Percentiles rank a stretch among this genome's conserved stretches.
Evolutionary conservation across 2,888 invertebrate species (phyloP).

Genomic region (Trilocha varians): DNA sequence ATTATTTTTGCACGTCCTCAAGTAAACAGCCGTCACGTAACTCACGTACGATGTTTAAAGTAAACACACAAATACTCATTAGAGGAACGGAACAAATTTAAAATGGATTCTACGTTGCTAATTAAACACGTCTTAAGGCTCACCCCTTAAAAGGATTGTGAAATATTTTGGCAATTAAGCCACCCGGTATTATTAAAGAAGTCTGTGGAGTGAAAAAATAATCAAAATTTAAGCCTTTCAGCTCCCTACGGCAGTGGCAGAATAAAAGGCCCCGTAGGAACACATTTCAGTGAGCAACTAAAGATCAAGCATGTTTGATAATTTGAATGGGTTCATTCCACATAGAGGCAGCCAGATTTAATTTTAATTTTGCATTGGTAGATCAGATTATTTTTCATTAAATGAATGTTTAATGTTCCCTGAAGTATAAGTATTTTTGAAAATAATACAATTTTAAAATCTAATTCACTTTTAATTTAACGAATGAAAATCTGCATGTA

Average conservation of each 20-base stretch:
- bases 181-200: constrained; percentile 50
- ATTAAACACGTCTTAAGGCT: constrained; percentile 50
- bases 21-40: too few species aligned
- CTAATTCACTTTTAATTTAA: too few species aligned
- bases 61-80: not conserved
- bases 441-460: too few species aligned
- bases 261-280: constrained; percentile 46
- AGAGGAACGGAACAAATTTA: constrained; percentile 15
- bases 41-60: not conserved
- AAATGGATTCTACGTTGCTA: constrained; percentile 36
- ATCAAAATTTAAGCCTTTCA: constrained; percentile 64
- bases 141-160: constrained; percentile 42
- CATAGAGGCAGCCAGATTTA: constrained; percentile 32
- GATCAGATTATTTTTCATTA: too few species aligned
- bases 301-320: constrained; percentile 61
- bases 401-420: too few species aligned
- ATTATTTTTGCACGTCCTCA: too few species aligned
- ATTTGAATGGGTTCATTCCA: constrained; percentile 55
- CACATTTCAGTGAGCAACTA: constrained; percentile 63
- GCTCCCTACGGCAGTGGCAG: constrained; percentile 42
- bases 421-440: too few species aligned
- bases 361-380: constrained; percentile 30
- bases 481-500: too few species aligned
- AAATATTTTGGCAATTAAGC: constrained; percentile 60
- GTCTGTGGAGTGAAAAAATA: constrained; percentile 64